A percentile compares a stretch with the other conserved stretches of the same genome.
Evolutionary conservation across 2,797 vertebrate species (phyloP).

Genomic region (Fratercula arctica): DNA sequence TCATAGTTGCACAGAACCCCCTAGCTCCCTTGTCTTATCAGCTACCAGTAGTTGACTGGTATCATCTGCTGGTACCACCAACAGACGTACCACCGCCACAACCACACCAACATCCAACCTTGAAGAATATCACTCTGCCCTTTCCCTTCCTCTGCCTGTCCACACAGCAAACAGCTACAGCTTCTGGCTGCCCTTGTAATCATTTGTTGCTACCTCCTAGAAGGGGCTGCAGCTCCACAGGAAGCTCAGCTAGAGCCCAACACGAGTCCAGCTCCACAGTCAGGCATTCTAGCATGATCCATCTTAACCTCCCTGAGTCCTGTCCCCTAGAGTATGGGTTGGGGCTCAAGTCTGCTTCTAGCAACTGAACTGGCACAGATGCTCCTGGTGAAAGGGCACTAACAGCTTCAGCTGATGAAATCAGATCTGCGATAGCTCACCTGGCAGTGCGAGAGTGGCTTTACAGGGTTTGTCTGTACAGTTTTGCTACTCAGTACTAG

Average conservation of each 20-base stretch:
- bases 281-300: neutral
- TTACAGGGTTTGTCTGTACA: neutral
- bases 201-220: neutral
- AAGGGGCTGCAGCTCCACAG: neutral
- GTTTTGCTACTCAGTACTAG: neutral
- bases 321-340: too few relatives aligned
- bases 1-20: neutral
- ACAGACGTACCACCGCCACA: too few relatives aligned
- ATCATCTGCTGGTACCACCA: neutral
- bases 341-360: neutral
- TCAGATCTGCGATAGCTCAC: neutral
- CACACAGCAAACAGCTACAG: neutral
- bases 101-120: neutral
- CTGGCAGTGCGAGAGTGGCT: neutral
- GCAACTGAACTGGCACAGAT: neutral
- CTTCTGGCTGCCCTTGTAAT: neutral
- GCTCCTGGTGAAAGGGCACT: neutral
- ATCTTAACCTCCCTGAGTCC: neutral
- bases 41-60: neutral
- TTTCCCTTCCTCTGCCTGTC: neutral
- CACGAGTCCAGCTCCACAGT: neutral
- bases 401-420: neutral
- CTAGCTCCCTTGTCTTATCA: neutral
- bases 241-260: neutral
- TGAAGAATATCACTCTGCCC: neutral